Base-by-base conservation (phyloP, 30 jellyfish, hydroid and myxozoan species). In the Hydra vulgaris region DNA sequence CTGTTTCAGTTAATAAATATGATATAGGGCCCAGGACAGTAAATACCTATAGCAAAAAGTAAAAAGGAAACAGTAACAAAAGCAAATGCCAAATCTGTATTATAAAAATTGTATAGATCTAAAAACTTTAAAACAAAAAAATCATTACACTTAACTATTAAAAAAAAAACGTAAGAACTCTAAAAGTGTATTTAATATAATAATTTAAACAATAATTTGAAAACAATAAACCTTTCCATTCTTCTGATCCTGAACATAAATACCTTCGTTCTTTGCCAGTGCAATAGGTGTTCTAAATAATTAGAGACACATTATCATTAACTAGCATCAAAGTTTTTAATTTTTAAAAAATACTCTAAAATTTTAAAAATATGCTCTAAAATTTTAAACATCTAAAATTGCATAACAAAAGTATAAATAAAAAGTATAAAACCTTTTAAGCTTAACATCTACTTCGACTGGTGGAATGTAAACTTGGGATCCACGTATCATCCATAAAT, bases 1-100 rank as follows among this genome's bases (percentile, higher is more conserved):
- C 97, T 27, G 78, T 70, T 71, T 90, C 95, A 25, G 78, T 73
- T 73, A 90, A 78, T 23, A 90, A 71, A 80, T 82, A 90, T 22
- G 97, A 82, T 61, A 78, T 93, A 4, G 97, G 97, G 23, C 97
- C 97, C 94, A 90, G 80, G 40, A 85, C 95, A 74, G 89, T 85
- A 54, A 95, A 79, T 20, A 90, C 88, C 97, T 89, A 54, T 17
- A 73, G 1, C 8, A 18, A 54, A 0, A 74, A 18, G 19, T 27
- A 21, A 26, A 0, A 19, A 53, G 79, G 84, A n/a, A 53, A 76
- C n/a, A 77, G 25, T 8, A 54, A 7, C 7, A n/a, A 8, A 24
- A 79, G 17, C 19, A 67, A 79, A 79, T 66, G 61, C 7, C 54
- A 25, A 69, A 18, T 7, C 19, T 0, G 12, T 25, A n/a, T n/a